These are phyloP conservation scores for Channa argus DNA, from an alignment of 2,113 vertebrate species.

Conservation along the genomic window DNA sequence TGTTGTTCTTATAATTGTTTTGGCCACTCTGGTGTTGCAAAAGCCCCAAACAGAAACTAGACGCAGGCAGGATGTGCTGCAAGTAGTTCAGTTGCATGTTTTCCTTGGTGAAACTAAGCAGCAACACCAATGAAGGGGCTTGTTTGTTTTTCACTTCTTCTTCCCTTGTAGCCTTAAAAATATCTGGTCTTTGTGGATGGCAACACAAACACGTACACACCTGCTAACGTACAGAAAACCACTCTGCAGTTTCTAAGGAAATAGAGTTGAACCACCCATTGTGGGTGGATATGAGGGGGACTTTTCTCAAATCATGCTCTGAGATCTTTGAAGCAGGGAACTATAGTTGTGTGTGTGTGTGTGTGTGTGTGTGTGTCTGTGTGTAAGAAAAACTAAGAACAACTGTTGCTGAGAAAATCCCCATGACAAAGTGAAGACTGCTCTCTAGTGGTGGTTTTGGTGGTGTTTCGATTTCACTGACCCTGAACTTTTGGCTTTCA, in stretches of 20 bases:
- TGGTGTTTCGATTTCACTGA: conserved; percentile 15
- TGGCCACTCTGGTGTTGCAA: conserved; percentile 3
- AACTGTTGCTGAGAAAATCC: background rate
- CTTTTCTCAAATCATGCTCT: conserved; percentile 34
- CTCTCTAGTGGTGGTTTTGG: conserved; percentile 37
- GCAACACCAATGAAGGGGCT: background rate
- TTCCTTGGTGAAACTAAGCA: conserved; percentile 33
- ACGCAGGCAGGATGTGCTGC: conserved; percentile 29
- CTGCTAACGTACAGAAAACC: conserved; percentile 62
- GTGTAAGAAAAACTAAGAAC: background rate
- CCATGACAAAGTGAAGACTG: conserved; percentile 29
- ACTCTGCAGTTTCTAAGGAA: conserved; percentile 65
- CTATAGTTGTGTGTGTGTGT: too few species aligned
- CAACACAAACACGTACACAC: conserved; percentile 16
- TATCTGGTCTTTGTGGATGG: conserved; percentile 12
- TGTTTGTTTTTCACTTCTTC: conserved; percentile 68
- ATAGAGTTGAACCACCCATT: conserved; percentile 6
- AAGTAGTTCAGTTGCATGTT: background rate
- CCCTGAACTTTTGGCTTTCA: background rate
- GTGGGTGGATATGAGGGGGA: conserved; percentile 53
- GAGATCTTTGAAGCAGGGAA: conserved; percentile 19
- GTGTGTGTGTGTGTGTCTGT: too few species aligned
- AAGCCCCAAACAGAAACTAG: conserved; percentile 54
- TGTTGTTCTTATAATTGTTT: background rate
- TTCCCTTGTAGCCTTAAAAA: conserved; percentile 12